Evolutionary conservation across 2,888 invertebrate genomes (phyloP).

Genomic region (Digitonthophagus gazella): DNA sequence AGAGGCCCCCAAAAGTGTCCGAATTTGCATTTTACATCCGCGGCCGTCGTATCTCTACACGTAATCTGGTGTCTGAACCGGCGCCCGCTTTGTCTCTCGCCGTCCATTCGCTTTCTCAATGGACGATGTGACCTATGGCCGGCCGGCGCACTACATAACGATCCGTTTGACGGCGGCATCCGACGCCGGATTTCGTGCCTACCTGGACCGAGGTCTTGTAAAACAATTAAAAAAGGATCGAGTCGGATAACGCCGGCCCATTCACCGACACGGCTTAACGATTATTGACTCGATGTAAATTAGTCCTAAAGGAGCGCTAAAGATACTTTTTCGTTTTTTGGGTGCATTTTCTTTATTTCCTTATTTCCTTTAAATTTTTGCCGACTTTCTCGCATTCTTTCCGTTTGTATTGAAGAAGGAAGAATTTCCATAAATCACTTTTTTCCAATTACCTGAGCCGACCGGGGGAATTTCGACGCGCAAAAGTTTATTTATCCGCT

Average conservation of each 20-base stretch:
- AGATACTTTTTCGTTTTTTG: background rate
- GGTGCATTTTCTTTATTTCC: background rate
- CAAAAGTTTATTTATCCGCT: background rate
- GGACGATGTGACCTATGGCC: background rate
- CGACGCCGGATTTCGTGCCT: background rate
- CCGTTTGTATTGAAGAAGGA: too few relatives aligned
- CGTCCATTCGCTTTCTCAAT: background rate
- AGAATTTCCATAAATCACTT: background rate
- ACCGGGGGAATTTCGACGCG: background rate
- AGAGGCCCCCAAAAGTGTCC: background rate
- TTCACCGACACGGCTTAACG: conserved; percentile 12
- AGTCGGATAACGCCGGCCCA: conserved; percentile 12
- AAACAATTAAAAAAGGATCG: conserved; percentile 13
- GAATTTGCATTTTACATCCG: background rate
- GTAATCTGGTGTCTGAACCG: background rate
- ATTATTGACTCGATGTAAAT: conserved; percentile 16
- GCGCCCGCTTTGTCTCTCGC: background rate
- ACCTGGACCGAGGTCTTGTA: conserved; percentile 11
- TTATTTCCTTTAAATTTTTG: background rate
- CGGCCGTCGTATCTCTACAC: background rate
- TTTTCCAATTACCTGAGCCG: background rate
- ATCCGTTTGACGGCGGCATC: background rate
- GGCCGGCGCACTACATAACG: background rate
- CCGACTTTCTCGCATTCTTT: too few relatives aligned
- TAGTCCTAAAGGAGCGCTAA: background rate